Evolutionary conservation across 2,888 invertebrate species (phyloP), one percentile per base, ranked within the genome.

Genomic region (Nomada ruficornis): DNA sequence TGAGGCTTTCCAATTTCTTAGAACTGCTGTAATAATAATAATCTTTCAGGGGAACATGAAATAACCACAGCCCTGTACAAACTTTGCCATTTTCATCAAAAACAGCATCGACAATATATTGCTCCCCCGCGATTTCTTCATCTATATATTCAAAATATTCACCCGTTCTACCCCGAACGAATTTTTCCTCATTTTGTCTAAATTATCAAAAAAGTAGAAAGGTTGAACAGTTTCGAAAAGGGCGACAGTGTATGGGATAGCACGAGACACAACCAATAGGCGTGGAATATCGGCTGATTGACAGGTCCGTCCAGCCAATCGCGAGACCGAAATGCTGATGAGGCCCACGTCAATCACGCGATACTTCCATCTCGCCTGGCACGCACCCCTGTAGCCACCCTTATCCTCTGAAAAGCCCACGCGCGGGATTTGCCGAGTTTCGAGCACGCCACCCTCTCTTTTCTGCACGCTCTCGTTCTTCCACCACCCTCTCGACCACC

Each of bases 291-390:
- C 93, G 95, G 94, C 96, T 97, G 96, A 97, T 96, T 96, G 97
- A 97, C 97, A 97, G 96, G 95, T 96, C 95, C 95, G 95, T 95
- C 95, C 96, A 95, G 95, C 96, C 96, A 96, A 96, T 96, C 95
- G 96, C 96, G 95, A 95, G 95, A 94, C 95, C 94, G 95, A 95
- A 96, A 96, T 95, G 95, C 96, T 96, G 96, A 96, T 96, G 96
- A 96, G 96, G 95, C 95, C 94, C 95, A 95, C 96, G 96, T 96
- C 96, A 96, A 96, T 96, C 96, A 96, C 93, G 94, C 94, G 91
- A 90, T 89, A 90, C 90, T 90, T 92, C 88, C 89, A 90, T 91
- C 90, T 94, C 94, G 91, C 93, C 93, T 92, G 89, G 88, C 84
- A 69, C 69, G 70, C 84, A 71, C 77, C 88, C 81, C 73, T 70